Percentiles rank a stretch among this genome's conserved stretches.
Conservation (phyloP, 2,888 invertebrate species). For the Drosophila testacea region DNA sequence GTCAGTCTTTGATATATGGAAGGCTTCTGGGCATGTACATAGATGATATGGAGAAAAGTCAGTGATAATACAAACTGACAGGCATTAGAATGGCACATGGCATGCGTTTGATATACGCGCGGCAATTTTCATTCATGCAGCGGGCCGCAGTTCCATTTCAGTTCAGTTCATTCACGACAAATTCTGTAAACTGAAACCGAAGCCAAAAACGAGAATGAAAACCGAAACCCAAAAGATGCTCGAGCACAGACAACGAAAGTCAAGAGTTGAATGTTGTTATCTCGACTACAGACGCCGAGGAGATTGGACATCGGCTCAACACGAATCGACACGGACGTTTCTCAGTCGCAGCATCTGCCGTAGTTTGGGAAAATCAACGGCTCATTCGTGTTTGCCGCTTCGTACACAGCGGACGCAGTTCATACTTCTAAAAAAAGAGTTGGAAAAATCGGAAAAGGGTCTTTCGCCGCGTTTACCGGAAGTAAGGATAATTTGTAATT, state of each 20-base stretch:
- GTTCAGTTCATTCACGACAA: conserved; percentile 41
- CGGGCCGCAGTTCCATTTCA: conserved; percentile 13
- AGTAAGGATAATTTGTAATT: conserved; percentile 69
- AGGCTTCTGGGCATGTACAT: conserved; percentile 32
- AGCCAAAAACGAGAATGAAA: conserved; percentile 11
- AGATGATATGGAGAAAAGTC: conserved; percentile 34
- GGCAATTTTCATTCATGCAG: conserved; percentile 60
- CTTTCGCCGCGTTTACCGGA: conserved; percentile 63
- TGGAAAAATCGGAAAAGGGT: conserved; percentile 25
- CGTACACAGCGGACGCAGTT: conserved; percentile 70
- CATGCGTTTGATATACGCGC: conserved; percentile 74
- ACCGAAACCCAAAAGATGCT: conserved; percentile 31
- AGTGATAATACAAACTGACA: conserved; percentile 68
- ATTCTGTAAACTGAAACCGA: conserved; percentile 5
- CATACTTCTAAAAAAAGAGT: conserved; percentile 6
- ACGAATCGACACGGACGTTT: conserved; percentile 38
- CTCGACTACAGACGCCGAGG: conserved; percentile 5
- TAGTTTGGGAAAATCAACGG: conserved; percentile 26
- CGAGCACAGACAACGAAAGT: conserved; percentile 8
- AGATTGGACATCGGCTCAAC: conserved; percentile 3
- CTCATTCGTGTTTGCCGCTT: conserved; percentile 74
- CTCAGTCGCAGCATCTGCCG: conserved; percentile 31
- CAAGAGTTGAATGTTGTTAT: conserved; percentile 15
- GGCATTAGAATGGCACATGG: conserved; percentile 62
- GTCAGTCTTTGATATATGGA: conserved; percentile 68